phyloP scores from a whole-genome alignment of 2,797 vertebrate species.

The Coccyzus lansbergi region DNA sequence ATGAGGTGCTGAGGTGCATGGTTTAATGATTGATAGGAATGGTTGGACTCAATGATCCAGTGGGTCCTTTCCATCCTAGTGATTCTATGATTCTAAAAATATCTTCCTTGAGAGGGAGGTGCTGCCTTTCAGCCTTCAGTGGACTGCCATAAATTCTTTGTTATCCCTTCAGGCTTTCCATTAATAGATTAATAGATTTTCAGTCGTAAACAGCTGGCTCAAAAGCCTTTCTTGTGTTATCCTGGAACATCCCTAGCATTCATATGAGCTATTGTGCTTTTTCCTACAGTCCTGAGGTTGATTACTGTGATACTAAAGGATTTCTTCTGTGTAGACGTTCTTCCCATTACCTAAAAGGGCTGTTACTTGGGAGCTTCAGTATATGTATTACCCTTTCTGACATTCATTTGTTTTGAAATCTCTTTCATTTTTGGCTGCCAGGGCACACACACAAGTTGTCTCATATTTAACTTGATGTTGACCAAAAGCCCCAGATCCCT shows the following conservation, averaged over 20 bases:
- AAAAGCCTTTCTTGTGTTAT: not conserved
- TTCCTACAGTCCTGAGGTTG: not conserved
- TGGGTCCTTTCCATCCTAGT: too few relatives aligned
- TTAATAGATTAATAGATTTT: constrained; percentile 55
- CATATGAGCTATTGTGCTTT: not conserved
- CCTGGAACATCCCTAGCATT: not conserved
- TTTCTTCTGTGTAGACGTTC: not conserved
- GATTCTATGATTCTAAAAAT: too few relatives aligned
- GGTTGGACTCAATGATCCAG: too few relatives aligned
- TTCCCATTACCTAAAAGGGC: not conserved
- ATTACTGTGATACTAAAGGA: not conserved
- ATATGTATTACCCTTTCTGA: not conserved
- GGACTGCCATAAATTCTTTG: not conserved
- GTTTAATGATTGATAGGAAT: too few relatives aligned
- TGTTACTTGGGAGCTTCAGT: not conserved
- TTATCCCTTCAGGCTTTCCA: constrained; percentile 18
- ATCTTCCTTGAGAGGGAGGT: not conserved
- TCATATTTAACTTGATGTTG: too few relatives aligned
- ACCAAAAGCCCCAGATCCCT: too few relatives aligned
- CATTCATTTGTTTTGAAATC: not conserved
- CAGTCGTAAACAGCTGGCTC: not conserved
- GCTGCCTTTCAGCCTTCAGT: not conserved
- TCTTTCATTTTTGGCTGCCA: not conserved
- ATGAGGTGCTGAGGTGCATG: too few relatives aligned
- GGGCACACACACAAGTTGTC: too few relatives aligned